These are phyloP conservation scores for Tyrannus savana DNA, from an alignment of 2,113 vertebrate species.

Conservation along the genomic window DNA sequence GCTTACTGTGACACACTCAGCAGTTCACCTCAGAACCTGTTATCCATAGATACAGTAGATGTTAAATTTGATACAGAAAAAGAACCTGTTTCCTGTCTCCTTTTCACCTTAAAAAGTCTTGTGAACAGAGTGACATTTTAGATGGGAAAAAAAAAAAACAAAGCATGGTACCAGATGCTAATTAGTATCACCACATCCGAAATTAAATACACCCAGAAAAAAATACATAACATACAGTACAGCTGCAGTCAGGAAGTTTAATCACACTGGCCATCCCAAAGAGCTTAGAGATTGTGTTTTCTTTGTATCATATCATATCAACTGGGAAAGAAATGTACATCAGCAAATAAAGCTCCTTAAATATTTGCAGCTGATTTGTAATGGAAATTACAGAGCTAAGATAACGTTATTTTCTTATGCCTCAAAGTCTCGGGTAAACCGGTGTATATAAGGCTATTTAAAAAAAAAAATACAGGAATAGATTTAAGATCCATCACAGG, in stretches of 20 bases:
- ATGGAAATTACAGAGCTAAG: neutral
- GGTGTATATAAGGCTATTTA: neutral
- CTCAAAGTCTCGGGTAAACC: neutral
- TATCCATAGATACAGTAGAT: constrained; percentile 64
- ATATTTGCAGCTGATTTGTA: constrained; percentile 38
- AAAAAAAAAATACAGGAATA: neutral
- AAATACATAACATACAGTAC: neutral
- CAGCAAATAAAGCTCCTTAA: constrained; percentile 31
- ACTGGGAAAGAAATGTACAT: neutral
- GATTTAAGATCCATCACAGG: neutral
- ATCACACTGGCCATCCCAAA: neutral
- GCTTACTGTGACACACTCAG: constrained; percentile 61
- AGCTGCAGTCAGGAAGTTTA: neutral
- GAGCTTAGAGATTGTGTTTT: neutral
- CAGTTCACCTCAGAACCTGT: constrained; percentile 68
- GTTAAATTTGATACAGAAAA: constrained; percentile 57
- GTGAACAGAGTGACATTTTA: neutral
- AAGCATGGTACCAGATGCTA: neutral
- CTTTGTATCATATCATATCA: neutral
- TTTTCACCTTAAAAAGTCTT: neutral
- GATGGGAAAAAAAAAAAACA: neutral
- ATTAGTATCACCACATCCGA: neutral
- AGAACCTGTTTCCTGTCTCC: neutral
- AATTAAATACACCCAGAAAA: neutral
- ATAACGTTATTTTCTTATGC: neutral